A percentile compares a stretch with the other conserved stretches of the same genome.
phyloP scores from a whole-genome alignment of 1,140 invertebrate species.

The Microplitis mediator region DNA sequence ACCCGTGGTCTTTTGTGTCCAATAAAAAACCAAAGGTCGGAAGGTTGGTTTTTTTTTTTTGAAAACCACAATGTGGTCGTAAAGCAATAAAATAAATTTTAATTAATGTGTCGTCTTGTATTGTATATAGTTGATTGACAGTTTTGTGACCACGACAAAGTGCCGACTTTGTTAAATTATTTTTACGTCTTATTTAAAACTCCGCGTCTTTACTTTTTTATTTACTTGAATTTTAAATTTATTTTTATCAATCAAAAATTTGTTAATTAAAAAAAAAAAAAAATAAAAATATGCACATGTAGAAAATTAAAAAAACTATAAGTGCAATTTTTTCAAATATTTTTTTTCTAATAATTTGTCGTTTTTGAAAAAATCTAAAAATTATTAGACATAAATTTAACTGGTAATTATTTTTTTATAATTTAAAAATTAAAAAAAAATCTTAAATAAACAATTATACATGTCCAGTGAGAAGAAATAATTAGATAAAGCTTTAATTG shows the following conservation, averaged over 20 bases:
- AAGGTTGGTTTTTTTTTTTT: slow-evolving; percentile 27
- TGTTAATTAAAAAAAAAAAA: no score
- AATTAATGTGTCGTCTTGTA: slow-evolving; percentile 62
- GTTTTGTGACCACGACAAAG: slow-evolving; percentile 58
- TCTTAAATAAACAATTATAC: no score
- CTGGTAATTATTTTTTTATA: no score
- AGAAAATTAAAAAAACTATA: no score
- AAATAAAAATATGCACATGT: no score
- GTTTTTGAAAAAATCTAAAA: no score
- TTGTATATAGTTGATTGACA: slow-evolving; percentile 58
- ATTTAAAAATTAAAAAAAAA: no score
- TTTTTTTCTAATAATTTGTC: no score
- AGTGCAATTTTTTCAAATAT: no score
- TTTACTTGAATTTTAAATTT: background rate
- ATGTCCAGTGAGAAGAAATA: slow-evolving; percentile 37
- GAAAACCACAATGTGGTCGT: slow-evolving; percentile 50
- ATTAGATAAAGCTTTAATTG: slow-evolving; percentile 61
- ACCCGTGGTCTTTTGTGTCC: background rate
- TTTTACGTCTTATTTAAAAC: slow-evolving; percentile 28
- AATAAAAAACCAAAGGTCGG: slow-evolving; percentile 35
- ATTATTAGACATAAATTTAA: no score
- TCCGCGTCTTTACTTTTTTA: background rate
- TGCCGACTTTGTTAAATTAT: slow-evolving; percentile 51
- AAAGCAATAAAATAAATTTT: slow-evolving; percentile 24
- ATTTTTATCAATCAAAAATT: no score